Conservation (phyloP, 1,140 invertebrate genomes). For the Apocrypta bakeri region DNA sequence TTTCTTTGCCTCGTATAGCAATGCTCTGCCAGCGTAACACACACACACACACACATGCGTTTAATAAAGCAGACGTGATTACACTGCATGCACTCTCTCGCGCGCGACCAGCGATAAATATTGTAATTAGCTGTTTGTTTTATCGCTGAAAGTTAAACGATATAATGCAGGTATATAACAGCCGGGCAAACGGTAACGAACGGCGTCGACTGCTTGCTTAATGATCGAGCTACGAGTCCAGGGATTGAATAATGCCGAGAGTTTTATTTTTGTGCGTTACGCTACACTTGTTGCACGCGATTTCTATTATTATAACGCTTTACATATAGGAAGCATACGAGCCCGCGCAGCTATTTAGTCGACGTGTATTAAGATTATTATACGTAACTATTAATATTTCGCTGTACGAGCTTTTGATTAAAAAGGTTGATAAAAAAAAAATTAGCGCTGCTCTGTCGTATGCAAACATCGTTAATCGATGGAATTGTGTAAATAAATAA, state of each 20-base stretch:
- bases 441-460: no score
- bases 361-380: no score
- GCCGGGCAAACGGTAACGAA: not conserved
- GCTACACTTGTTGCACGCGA: not conserved
- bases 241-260: not conserved
- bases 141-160: not conserved
- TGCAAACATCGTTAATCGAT: no score
- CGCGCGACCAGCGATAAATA: not conserved
- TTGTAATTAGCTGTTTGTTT: constrained; percentile 13
- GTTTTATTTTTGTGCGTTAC: not conserved
- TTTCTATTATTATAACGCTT: not conserved
- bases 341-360: not conserved
- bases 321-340: not conserved
- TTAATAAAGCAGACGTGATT: not conserved
- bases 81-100: not conserved
- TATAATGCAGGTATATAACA: not conserved
- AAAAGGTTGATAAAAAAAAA: no score
- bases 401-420: no score
- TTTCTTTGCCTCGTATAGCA: no score
- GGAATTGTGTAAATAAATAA: no score
- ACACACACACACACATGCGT: not conserved
- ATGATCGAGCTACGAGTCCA: not conserved
- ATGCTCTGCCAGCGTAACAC: no score
- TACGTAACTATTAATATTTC: no score
- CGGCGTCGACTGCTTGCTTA: not conserved